phyloP scores from a whole-genome alignment of 2,113 vertebrate species.

The Uropsilus gracilis region DNA sequence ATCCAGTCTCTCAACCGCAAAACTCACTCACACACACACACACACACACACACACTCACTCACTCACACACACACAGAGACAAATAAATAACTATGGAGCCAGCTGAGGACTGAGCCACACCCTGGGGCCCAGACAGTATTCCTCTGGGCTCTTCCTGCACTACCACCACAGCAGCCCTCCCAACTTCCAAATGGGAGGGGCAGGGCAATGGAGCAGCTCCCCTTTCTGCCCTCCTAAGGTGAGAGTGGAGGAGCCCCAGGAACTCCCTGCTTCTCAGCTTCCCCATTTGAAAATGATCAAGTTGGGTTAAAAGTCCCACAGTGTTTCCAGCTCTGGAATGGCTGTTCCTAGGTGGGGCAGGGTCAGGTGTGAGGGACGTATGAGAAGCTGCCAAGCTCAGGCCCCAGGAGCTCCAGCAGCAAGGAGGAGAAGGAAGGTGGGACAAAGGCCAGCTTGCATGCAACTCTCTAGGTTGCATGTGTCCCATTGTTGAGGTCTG shows the following conservation, averaged over 20 bases:
- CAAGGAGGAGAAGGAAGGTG: background rate
- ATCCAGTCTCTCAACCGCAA: slow-evolving; percentile 58
- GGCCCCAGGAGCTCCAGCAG: background rate
- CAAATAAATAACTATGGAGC: slow-evolving; percentile 64
- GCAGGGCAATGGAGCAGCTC: background rate
- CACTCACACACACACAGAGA: background rate
- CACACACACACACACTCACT: background rate
- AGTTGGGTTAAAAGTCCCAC: background rate
- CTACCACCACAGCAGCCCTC: background rate
- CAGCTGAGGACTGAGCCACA: slow-evolving; percentile 52
- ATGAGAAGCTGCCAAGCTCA: background rate
- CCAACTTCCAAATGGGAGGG: background rate
- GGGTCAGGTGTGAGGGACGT: background rate
- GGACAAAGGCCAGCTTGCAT: background rate
- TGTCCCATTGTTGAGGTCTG: background rate
- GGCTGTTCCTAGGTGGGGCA: background rate
- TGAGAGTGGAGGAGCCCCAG: background rate
- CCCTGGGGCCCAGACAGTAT: slow-evolving; percentile 47
- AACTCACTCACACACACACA: slow-evolving; percentile 17
- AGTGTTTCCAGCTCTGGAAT: background rate
- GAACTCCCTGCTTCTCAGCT: slow-evolving; percentile 14
- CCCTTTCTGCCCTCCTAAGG: background rate
- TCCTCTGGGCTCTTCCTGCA: slow-evolving; percentile 29
- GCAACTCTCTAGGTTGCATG: background rate
- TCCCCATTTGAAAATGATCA: slow-evolving; percentile 6